phyloP scores from a whole-genome alignment of 53 echinoderm and acorn worm genomes.

The Paracentrotus lividus region DNA sequence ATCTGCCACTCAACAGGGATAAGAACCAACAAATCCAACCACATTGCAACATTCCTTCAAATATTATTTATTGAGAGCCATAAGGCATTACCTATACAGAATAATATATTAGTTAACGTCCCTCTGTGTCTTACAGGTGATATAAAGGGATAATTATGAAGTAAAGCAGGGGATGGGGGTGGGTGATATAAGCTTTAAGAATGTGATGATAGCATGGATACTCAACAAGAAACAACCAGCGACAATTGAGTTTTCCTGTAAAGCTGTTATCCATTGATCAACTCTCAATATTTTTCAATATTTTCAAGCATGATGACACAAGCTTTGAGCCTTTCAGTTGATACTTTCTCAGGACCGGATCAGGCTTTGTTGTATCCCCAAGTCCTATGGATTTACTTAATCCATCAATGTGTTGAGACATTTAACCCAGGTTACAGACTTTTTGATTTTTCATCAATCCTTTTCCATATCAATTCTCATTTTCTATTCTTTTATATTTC shows the following conservation, averaged over 20 bases:
- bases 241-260: slow-evolving; percentile 55
- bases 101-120: too few relatives aligned
- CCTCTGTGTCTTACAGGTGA: too few relatives aligned
- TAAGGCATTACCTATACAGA: too few relatives aligned
- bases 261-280: background rate
- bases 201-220: background rate
- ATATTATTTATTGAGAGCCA: too few relatives aligned
- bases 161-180: background rate
- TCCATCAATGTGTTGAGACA: slow-evolving; percentile 20
- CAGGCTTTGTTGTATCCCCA: slow-evolving; percentile 22
- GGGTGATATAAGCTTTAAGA: background rate
- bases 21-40: background rate
- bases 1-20: background rate
- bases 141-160: background rate
- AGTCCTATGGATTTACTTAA: slow-evolving; percentile 33
- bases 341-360: background rate
- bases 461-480: background rate
- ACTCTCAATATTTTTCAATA: too few relatives aligned
- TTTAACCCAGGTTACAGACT: background rate
- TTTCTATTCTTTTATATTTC: background rate
- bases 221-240: background rate
- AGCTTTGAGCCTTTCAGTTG: background rate
- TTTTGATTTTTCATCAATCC: background rate
- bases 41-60: background rate
- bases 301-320: slow-evolving; percentile 7